Conservation (phyloP, 2,113 vertebrate genomes). For the Agapornis roseicollis region DNA sequence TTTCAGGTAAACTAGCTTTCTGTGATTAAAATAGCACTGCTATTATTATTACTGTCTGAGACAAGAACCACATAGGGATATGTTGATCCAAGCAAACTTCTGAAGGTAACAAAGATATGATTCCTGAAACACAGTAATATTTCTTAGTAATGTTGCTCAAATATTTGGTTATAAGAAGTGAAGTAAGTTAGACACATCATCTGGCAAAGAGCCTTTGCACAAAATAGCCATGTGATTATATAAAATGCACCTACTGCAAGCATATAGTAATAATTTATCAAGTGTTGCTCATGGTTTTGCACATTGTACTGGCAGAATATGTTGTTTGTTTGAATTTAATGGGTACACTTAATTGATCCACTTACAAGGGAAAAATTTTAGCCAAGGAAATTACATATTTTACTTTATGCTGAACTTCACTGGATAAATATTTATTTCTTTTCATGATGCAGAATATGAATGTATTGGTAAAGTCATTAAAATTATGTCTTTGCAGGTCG, state of each 20-base stretch:
- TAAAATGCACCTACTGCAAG: not conserved
- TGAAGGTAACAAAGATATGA: not conserved
- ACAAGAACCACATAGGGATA: not conserved
- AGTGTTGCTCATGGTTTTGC: not conserved
- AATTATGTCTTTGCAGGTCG: conserved; percentile 77
- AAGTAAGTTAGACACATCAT: not conserved
- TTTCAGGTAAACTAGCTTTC: not conserved
- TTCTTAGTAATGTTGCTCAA: not conserved
- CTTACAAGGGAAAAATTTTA: not conserved
- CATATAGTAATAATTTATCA: not conserved
- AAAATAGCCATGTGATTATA: not conserved
- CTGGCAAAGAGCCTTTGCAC: not conserved
- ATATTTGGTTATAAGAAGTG: not conserved
- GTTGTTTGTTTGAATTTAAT: not conserved
- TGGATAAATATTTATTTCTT: not conserved
- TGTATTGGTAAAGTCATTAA: not conserved
- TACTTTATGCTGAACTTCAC: not conserved
- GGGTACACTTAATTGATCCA: not conserved
- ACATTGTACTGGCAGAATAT: not conserved
- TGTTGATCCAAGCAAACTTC: not conserved
- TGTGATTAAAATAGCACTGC: not conserved
- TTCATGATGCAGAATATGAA: not conserved
- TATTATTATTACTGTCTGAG: not conserved
- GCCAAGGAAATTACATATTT: accelerated
- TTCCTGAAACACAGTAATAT: not conserved